Conservation (phyloP, 1,140 invertebrate species). For the Scaptomyza graminum region DNA sequence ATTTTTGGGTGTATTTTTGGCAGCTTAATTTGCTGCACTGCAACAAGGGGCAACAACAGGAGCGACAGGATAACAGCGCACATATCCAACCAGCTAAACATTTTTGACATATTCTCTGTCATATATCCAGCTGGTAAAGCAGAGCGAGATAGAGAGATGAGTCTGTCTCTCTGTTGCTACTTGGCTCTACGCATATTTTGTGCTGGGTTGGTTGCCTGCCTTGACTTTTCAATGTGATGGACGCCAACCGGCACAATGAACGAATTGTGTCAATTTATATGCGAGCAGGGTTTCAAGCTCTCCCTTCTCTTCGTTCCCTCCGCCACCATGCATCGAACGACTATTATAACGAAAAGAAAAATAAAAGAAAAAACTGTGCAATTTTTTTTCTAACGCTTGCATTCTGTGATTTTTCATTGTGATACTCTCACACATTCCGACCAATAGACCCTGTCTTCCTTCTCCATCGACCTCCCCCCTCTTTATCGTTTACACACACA, state of each 20-base stretch:
- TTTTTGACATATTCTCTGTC: constrained; percentile 48
- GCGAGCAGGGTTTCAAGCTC: constrained; percentile 16
- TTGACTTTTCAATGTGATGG: constrained; percentile 53
- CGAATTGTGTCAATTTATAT: constrained; percentile 69
- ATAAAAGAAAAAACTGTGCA: constrained; percentile 2
- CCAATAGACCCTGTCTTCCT: not conserved
- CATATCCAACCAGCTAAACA: constrained; percentile 36
- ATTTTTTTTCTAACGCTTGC: constrained; percentile 30
- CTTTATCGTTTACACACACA: constrained; percentile 11
- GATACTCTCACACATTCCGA: constrained; percentile 36
- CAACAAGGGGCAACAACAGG: constrained; percentile 3
- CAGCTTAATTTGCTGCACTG: constrained; percentile 30
- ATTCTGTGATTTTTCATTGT: constrained; percentile 72
- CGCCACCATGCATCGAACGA: not conserved
- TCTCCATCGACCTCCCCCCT: constrained; percentile 2
- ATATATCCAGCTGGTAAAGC: constrained; percentile 10
- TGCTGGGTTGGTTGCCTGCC: constrained; percentile 16
- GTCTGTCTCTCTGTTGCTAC: not conserved
- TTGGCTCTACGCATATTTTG: constrained; percentile 22
- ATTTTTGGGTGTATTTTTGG: constrained; percentile 25
- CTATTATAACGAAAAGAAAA: constrained; percentile 42
- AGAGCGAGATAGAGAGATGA: not conserved
- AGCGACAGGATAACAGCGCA: constrained; percentile 17
- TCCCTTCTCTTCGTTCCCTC: not conserved
- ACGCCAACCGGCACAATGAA: constrained; percentile 19